phyloP scores from a whole-genome alignment of 2,113 vertebrate species.

The Lucifuga dentata region DNA sequence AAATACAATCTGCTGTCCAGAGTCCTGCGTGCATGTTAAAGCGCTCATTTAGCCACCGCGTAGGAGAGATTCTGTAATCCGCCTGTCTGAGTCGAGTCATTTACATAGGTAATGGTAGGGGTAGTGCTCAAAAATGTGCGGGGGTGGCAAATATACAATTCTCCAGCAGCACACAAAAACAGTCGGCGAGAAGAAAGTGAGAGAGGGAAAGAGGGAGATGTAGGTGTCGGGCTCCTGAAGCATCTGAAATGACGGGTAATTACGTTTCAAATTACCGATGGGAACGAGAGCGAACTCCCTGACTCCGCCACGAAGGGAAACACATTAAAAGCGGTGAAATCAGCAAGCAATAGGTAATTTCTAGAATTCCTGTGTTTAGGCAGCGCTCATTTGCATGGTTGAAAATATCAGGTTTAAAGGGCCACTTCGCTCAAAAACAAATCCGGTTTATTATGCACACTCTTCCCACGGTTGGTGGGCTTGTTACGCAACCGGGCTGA shows the following conservation, averaged over 20 bases:
- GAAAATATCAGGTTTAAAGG: constrained; percentile 55
- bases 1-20: constrained; percentile 17
- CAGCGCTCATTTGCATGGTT: constrained; percentile 62
- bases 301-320: constrained; percentile 58
- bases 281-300: constrained; percentile 69
- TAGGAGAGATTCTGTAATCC: constrained; percentile 56
- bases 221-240: constrained; percentile 75
- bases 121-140: constrained; percentile 71
- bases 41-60: constrained; percentile 51
- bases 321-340: constrained; percentile 62
- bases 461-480: too few relatives aligned
- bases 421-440: constrained; percentile 39
- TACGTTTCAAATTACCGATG: constrained; percentile 78
- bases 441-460: too few relatives aligned
- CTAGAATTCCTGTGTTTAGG: constrained; percentile 53
- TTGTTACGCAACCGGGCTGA: too few relatives aligned
- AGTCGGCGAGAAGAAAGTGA: constrained; percentile 44
- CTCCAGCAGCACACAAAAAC: constrained; percentile 63
- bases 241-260: constrained; percentile 77
- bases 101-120: constrained; percentile 81
- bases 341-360: constrained; percentile 59
- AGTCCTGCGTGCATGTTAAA: constrained; percentile 38
- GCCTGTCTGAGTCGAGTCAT: constrained; percentile 70
- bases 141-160: constrained; percentile 76
- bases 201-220: constrained; percentile 54